Conservation (phyloP, 35 echinoderm and acorn worm species). For the Apostichopus japonicus region DNA sequence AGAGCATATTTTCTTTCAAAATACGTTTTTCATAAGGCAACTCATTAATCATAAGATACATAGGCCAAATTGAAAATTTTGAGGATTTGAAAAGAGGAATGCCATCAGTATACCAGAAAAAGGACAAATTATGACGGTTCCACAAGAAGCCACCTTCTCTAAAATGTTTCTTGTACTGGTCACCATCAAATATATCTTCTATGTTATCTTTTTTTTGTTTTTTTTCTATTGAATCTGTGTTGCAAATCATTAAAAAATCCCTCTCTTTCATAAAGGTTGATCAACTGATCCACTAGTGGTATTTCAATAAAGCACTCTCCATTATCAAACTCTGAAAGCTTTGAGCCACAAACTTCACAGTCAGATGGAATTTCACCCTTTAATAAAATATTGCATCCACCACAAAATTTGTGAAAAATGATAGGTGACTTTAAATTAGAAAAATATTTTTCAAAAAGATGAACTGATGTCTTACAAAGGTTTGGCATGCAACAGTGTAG, state of each 20-base stretch:
- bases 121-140: slow-evolving; percentile 55
- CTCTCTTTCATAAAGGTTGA: slow-evolving; percentile 27
- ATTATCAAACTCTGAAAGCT: too few species aligned
- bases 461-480: slow-evolving; percentile 48
- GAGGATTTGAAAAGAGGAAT: slow-evolving; percentile 79
- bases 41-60: slow-evolving; percentile 81
- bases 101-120: slow-evolving; percentile 81
- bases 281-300: slow-evolving; percentile 43
- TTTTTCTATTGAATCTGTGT: slow-evolving; percentile 58
- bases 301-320: slow-evolving; percentile 62
- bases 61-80: slow-evolving; percentile 61
- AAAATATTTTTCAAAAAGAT: too few species aligned
- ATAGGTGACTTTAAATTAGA: slow-evolving; percentile 39
- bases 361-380: too few species aligned
- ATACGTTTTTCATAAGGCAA: slow-evolving; percentile 45
- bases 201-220: slow-evolving; percentile 59
- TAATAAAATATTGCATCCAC: slow-evolving; percentile 1
- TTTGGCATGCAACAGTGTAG: slow-evolving; percentile 52
- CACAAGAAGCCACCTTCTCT: slow-evolving; percentile 9
- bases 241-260: slow-evolving; percentile 56
- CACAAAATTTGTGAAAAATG: slow-evolving; percentile 67
- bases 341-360: too few species aligned
- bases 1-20: slow-evolving; percentile 76
- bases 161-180: slow-evolving; percentile 33
- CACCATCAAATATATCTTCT: slow-evolving; percentile 86